These are phyloP conservation scores for Rhadinocentrus ornatus DNA, from an alignment of 2,797 vertebrate species.

Conservation along the genomic window DNA sequence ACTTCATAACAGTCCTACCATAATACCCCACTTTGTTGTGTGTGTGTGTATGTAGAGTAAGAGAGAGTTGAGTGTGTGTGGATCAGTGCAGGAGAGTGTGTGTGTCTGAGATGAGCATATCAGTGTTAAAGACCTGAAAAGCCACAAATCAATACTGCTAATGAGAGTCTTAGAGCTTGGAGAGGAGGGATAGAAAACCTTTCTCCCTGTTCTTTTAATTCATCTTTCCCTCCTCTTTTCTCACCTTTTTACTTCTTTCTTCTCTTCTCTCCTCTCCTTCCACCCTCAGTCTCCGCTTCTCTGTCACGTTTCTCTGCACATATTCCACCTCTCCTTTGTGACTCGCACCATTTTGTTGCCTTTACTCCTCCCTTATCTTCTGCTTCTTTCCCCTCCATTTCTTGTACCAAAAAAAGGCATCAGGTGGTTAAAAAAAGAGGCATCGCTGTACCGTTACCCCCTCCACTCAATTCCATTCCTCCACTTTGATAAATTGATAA, in stretches of 20 bases:
- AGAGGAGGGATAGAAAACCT: constrained; percentile 71
- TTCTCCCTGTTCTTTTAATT: constrained; percentile 73
- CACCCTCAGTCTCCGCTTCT: background rate
- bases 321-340: constrained; percentile 23
- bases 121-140: constrained; percentile 79
- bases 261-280: constrained; percentile 5
- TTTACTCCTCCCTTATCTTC: constrained; percentile 5
- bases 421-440: constrained; percentile 29
- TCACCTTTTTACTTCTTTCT: constrained; percentile 27
- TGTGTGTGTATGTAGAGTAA: constrained; percentile 23
- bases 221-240: constrained; percentile 57
- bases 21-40: constrained; percentile 27
- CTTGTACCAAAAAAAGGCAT: constrained; percentile 26
- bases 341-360: constrained; percentile 33
- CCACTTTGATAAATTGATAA: constrained; percentile 66
- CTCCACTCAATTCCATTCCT: constrained; percentile 51
- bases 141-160: constrained; percentile 80
- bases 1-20: constrained; percentile 39
- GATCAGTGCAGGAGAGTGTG: constrained; percentile 4
- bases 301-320: constrained; percentile 19
- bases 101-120: constrained; percentile 60
- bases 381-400: background rate
- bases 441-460: constrained; percentile 49
- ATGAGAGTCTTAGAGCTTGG: constrained; percentile 78
- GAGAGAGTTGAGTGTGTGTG: constrained; percentile 22